Percentiles rank a stretch among this genome's conserved stretches.
These are phyloP conservation scores for Synanceia verrucosa DNA, from an alignment of 2,797 vertebrate genomes.

Conservation along the genomic window DNA sequence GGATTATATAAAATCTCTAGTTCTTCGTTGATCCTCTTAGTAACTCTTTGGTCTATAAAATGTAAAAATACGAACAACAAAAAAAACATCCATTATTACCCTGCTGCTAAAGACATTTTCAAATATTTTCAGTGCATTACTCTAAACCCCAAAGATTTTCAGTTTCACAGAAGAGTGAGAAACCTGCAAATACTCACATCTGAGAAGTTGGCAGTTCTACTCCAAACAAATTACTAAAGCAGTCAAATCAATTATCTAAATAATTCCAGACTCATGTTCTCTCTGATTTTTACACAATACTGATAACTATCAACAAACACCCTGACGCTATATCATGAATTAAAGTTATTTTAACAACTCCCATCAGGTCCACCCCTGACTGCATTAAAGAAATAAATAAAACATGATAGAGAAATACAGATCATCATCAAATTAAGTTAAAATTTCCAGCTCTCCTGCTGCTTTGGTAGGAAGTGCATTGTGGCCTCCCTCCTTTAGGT, in stretches of 20 bases:
- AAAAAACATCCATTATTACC: neutral
- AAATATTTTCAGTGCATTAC: neutral
- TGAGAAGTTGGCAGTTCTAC: neutral
- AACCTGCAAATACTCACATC: neutral
- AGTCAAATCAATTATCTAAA: neutral
- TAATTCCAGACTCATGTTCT: neutral
- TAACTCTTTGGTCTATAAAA: neutral
- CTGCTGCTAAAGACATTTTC: neutral
- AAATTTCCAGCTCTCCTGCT: neutral
- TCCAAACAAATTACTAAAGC: neutral
- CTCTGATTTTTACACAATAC: neutral
- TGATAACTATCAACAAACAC: neutral
- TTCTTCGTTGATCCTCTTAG: neutral
- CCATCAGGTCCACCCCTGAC: neutral
- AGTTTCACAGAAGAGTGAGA: neutral
- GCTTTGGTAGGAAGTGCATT: constrained; percentile 48
- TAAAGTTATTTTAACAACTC: neutral
- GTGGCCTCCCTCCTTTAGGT: constrained; percentile 66
- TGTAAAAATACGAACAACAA: neutral
- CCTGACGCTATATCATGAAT: neutral
- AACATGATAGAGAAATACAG: neutral
- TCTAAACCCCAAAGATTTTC: neutral
- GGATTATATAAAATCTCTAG: too few species aligned
- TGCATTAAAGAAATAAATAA: too few species aligned
- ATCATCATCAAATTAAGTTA: neutral